A percentile compares a stretch with the other conserved stretches of the same genome.
Conservation (phyloP, 2,113 vertebrate species). For the Phrynocephalus versicolor region DNA sequence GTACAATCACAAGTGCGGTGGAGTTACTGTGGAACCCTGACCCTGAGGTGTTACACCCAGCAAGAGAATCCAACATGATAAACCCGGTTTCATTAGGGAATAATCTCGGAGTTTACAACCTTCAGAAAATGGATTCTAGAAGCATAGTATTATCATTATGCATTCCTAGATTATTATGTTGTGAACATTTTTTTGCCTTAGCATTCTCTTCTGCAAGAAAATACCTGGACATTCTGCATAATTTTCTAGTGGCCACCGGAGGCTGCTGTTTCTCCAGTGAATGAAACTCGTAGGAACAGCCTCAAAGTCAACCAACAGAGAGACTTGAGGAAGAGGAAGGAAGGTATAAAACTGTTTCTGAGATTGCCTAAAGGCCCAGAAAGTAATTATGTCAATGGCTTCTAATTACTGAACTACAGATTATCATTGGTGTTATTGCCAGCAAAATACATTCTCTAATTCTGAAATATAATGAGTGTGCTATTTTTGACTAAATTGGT, state of each 20-base stretch:
- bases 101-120: neutral
- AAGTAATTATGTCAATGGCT: constrained; percentile 21
- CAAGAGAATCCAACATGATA: neutral
- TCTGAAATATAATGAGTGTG: neutral
- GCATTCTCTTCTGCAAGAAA: neutral
- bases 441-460: constrained; percentile 1
- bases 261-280: neutral
- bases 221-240: neutral
- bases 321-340: neutral
- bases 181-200: neutral
- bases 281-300: neutral
- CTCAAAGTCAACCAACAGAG: neutral
- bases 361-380: constrained; percentile 22
- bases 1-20: too few species aligned
- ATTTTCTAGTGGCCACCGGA: neutral
- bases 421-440: constrained; percentile 13
- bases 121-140: neutral
- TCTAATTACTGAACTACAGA: constrained; percentile 20
- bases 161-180: neutral
- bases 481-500: constrained; percentile 21
- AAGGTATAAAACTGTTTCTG: neutral
- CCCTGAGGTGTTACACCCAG: neutral
- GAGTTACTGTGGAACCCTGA: too few species aligned
- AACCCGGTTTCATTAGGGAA: neutral
- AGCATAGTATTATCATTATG: neutral